These are phyloP conservation scores for Trachelus tabidus DNA, from an alignment of 2,888 invertebrate species.

Conservation along the genomic window DNA sequence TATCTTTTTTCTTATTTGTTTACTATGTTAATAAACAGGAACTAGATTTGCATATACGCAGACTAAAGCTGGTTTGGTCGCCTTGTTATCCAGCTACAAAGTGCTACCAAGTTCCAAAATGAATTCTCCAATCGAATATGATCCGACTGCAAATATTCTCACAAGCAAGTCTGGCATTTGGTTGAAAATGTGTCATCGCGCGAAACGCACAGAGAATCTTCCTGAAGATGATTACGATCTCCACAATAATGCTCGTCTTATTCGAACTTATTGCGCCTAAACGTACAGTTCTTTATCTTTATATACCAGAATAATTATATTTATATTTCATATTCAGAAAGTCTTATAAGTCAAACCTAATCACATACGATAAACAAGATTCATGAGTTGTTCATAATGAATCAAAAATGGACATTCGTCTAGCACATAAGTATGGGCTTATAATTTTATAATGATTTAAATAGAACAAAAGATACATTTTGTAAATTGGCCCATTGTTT, in stretches of 20 bases:
- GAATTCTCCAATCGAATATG: slow-evolving; percentile 30
- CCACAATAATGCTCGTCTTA: neutral
- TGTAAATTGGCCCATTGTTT: neutral
- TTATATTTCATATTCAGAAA: neutral
- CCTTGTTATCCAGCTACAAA: slow-evolving; percentile 47
- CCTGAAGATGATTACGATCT: neutral
- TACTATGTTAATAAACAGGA: slow-evolving; percentile 37
- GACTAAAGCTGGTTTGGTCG: slow-evolving; percentile 51
- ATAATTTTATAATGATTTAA: neutral
- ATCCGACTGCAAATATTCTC: slow-evolving; percentile 37
- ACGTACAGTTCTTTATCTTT: neutral
- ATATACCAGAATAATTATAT: neutral
- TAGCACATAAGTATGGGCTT: neutral
- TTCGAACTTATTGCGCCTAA: neutral
- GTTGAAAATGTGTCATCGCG: slow-evolving; percentile 37
- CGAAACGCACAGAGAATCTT: neutral
- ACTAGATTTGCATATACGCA: slow-evolving; percentile 54
- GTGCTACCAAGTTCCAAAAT: slow-evolving; percentile 38
- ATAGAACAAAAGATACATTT: neutral
- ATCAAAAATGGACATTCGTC: neutral
- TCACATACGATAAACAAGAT: neutral
- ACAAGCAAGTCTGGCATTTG: slow-evolving; percentile 41
- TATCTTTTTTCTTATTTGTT: neutral
- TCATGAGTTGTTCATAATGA: neutral
- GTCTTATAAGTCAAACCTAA: neutral